Evolutionary conservation across 2,113 vertebrate genomes (phyloP).

Genomic region (Ictalurus furcatus): DNA sequence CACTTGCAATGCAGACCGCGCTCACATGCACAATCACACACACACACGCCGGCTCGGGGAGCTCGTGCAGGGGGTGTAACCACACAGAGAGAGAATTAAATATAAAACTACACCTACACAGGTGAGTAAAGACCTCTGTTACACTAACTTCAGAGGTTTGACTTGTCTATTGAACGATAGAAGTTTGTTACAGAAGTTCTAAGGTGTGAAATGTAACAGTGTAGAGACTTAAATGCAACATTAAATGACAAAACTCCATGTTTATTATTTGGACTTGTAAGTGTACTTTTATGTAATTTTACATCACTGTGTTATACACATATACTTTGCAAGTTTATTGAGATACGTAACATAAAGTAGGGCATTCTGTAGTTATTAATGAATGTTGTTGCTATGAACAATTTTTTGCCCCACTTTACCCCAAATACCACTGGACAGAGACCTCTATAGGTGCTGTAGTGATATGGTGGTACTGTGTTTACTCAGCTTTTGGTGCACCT

Average conservation of each 20-base stretch:
- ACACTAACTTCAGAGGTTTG: background rate
- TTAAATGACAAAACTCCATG: background rate
- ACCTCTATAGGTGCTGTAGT: background rate
- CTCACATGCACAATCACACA: background rate
- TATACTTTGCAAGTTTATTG: background rate
- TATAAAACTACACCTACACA: background rate
- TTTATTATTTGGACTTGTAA: background rate
- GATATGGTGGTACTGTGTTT: background rate
- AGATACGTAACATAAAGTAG: background rate
- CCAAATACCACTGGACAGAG: background rate
- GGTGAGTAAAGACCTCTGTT: background rate
- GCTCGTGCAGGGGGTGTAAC: background rate
- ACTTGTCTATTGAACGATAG: background rate
- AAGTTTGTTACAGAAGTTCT: background rate
- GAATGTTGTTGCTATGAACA: background rate
- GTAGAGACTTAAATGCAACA: background rate
- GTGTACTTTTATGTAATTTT: background rate
- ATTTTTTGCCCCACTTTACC: background rate
- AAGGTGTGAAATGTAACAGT: background rate
- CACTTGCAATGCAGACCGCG: no score
- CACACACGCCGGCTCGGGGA: conserved; percentile 2
- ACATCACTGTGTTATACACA: background rate
- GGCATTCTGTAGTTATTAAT: background rate
- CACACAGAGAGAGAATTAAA: background rate
- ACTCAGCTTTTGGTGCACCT: background rate